phyloP scores from a whole-genome alignment of 2,888 invertebrate genomes.

The Calliopum simillimum region DNA sequence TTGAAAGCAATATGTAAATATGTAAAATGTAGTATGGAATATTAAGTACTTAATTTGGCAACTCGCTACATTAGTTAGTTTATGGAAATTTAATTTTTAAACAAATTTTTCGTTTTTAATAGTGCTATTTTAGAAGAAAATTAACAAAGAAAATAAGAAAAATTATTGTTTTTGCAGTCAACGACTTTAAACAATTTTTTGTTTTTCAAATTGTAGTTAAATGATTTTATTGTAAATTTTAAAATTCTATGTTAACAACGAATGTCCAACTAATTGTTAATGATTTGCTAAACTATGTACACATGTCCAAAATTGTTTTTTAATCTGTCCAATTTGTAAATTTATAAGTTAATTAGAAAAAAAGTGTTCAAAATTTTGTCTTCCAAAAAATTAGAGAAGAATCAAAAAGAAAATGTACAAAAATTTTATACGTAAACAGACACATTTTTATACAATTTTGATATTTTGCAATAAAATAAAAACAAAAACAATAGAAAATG shows the following conservation, averaged over 20 bases:
- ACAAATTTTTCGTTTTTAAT: not conserved
- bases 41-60: not conserved
- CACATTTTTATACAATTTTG: not conserved
- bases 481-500: not conserved
- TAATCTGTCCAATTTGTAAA: not conserved
- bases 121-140: conserved; percentile 4
- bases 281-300: not conserved
- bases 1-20: not conserved
- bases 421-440: conserved; percentile 1
- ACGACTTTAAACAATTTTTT: too few relatives aligned
- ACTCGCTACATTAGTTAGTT: not conserved
- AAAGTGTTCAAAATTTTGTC: conserved; percentile 7
- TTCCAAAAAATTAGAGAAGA: conserved; percentile 7
- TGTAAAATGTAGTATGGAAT: not conserved
- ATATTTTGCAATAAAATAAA: conserved; percentile 6
- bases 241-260: too few relatives aligned
- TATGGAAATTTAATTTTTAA: not conserved
- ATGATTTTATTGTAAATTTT: not conserved
- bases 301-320: not conserved
- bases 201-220: not conserved
- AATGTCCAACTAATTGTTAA: conserved; percentile 14
- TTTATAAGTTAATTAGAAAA: not conserved
- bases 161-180: too few relatives aligned
- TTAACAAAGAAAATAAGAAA: too few relatives aligned
- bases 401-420: not conserved